Conservation (phyloP, 2,797 vertebrate genomes). For the Novumbra hubbsi region DNA sequence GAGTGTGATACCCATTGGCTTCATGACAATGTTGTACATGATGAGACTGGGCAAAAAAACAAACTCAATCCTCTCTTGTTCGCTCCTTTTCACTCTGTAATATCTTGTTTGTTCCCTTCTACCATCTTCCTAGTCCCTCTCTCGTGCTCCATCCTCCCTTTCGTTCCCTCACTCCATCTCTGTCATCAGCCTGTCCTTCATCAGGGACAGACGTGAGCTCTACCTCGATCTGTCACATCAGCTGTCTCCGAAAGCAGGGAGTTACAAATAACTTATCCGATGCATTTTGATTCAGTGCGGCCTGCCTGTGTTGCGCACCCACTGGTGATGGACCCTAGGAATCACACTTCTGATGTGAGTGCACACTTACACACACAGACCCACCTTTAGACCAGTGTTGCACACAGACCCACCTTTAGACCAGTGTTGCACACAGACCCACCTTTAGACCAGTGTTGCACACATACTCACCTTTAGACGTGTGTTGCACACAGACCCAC, state of each 20-base stretch:
- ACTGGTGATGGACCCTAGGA: background rate
- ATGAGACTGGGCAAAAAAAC: background rate
- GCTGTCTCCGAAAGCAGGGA: background rate
- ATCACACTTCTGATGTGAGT: background rate
- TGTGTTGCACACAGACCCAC: too few relatives aligned
- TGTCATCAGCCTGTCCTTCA: background rate
- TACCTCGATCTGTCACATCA: background rate
- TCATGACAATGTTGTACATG: background rate
- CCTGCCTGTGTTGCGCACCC: background rate
- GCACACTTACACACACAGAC: background rate
- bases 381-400: background rate
- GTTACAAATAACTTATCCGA: background rate
- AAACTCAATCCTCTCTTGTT: background rate
- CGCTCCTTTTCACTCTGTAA: background rate
- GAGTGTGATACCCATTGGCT: slow-evolving; percentile 40
- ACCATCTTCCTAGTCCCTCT: background rate
- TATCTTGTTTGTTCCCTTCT: background rate
- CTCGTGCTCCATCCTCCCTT: slow-evolving; percentile 8
- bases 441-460: too few relatives aligned
- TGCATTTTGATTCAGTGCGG: background rate
- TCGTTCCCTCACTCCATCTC: background rate
- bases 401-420: background rate
- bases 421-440: background rate
- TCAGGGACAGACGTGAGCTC: background rate
- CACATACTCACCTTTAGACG: background rate